Evolutionary conservation across 2,797 vertebrate genomes (phyloP).

Genomic region (Pelochelys cantorii): DNA sequence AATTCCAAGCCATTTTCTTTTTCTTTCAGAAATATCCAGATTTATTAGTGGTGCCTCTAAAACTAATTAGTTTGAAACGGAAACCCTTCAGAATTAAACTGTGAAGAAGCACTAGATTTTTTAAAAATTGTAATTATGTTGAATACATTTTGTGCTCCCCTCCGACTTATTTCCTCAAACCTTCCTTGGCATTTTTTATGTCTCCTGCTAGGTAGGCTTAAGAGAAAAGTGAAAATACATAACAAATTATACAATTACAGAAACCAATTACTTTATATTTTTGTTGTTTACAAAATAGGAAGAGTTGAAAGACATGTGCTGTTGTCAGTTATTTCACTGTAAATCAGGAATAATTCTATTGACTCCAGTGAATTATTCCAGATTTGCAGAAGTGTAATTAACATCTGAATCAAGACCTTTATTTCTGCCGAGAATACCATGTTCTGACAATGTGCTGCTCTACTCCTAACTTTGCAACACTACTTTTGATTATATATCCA

Average conservation of each 20-base stretch:
- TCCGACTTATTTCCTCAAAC: background rate
- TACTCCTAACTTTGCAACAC: background rate
- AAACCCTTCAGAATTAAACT: slow-evolving; percentile 64
- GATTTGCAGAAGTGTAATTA: background rate
- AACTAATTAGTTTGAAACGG: slow-evolving; percentile 69
- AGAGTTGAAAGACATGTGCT: background rate
- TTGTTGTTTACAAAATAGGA: background rate
- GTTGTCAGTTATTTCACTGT: background rate
- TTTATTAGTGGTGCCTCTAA: slow-evolving; percentile 63
- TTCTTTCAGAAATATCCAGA: slow-evolving; percentile 71
- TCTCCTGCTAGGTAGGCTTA: background rate
- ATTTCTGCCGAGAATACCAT: background rate
- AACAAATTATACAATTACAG: background rate
- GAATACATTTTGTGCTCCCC: background rate
- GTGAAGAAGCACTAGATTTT: slow-evolving; percentile 41
- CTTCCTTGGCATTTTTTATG: background rate
- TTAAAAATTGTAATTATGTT: slow-evolving; percentile 37
- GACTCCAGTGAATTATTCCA: background rate
- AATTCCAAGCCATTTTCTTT: slow-evolving; percentile 67
- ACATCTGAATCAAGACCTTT: background rate
- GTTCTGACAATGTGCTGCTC: background rate
- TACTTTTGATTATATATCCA: background rate
- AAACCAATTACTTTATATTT: background rate
- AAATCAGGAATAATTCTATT: background rate
- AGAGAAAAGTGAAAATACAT: background rate